A percentile compares a stretch with the other conserved stretches of the same genome.
Evolutionary conservation across 2,113 vertebrate species (phyloP).

Genomic region (Leptosomus discolor): DNA sequence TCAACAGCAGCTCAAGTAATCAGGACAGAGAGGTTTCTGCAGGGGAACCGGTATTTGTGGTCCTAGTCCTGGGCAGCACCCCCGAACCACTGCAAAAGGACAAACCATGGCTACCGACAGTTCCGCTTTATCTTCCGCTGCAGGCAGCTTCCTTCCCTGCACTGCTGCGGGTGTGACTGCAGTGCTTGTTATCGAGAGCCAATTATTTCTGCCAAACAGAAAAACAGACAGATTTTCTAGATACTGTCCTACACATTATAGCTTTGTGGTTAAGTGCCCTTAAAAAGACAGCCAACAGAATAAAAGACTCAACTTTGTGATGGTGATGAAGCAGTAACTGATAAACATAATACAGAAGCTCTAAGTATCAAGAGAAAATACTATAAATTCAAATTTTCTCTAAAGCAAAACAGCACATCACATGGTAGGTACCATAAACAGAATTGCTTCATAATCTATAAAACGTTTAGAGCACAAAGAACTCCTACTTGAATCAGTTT

Average conservation of each 20-base stretch:
- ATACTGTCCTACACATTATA: background rate
- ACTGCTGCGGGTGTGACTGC: background rate
- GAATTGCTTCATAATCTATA: background rate
- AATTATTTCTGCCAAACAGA: background rate
- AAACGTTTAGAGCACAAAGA: background rate
- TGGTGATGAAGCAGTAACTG: background rate
- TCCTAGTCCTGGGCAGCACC: background rate
- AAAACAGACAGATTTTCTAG: background rate
- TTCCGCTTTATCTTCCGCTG: background rate
- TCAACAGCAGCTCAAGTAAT: background rate
- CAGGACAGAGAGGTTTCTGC: background rate
- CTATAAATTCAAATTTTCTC: background rate
- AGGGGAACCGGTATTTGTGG: background rate
- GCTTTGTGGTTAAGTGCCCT: background rate
- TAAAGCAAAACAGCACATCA: background rate
- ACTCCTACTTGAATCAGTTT: background rate
- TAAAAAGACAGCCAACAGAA: background rate
- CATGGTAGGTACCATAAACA: background rate
- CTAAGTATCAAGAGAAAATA: background rate
- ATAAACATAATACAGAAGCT: background rate
- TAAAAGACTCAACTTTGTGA: background rate
- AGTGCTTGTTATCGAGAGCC: background rate
- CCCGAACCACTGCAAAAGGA: background rate
- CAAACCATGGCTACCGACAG: rapidly evolving
- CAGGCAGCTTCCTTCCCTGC: background rate